Conservation (phyloP, 2,888 invertebrate species). For the Amphipyra berbera region DNA sequence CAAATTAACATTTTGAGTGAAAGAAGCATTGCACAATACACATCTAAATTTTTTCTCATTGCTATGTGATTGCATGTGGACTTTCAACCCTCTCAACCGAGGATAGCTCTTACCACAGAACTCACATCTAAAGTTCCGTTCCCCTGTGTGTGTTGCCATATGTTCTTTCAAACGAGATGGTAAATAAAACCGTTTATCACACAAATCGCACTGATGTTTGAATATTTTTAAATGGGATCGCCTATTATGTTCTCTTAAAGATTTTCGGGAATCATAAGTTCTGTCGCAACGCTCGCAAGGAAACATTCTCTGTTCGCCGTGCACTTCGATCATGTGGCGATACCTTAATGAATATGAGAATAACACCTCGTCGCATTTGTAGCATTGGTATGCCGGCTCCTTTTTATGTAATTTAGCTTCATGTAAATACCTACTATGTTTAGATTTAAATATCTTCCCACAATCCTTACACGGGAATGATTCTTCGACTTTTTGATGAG, state of each 20-base stretch:
- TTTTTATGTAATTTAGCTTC: conserved; percentile 78
- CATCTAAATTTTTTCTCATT: conserved; percentile 89
- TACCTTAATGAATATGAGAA: conserved; percentile 79
- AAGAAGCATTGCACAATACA: conserved; percentile 85
- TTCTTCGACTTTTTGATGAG: conserved; percentile 79
- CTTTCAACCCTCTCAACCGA: conserved; percentile 79
- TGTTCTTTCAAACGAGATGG: conserved; percentile 83
- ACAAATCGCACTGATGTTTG: conserved; percentile 87
- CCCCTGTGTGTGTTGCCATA: conserved; percentile 83
- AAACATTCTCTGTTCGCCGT: conserved; percentile 77
- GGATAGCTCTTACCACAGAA: conserved; percentile 84
- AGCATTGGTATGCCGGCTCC: conserved; percentile 81
- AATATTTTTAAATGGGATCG: conserved; percentile 80
- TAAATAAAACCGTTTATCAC: conserved; percentile 87
- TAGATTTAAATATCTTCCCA: conserved; percentile 82
- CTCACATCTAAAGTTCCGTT: conserved; percentile 82
- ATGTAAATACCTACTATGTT: conserved; percentile 80
- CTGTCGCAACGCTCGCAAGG: conserved; percentile 81
- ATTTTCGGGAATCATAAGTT: conserved; percentile 81
- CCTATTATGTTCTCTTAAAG: conserved; percentile 79
- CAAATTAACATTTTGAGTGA: conserved; percentile 89
- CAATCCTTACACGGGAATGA: conserved; percentile 86
- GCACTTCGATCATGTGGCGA: conserved; percentile 79
- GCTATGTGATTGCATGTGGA: conserved; percentile 89
- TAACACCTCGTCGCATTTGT: conserved; percentile 80